Conservation (phyloP, 1,140 invertebrate species). For the Elysia chlorotica region DNA sequence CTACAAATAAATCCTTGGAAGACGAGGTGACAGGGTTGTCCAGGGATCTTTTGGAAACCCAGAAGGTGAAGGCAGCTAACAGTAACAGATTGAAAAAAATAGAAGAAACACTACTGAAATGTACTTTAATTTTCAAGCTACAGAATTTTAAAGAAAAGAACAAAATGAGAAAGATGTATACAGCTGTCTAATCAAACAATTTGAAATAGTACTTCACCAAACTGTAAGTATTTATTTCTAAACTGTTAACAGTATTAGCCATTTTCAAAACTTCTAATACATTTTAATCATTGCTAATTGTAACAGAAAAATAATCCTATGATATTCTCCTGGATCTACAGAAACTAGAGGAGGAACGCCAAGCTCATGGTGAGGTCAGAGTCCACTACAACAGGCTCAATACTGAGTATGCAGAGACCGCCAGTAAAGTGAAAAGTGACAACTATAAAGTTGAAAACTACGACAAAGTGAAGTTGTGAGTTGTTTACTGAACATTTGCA, state of each 20-base stretch:
- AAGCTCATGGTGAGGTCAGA: constrained; percentile 50
- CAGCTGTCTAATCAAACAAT: too few relatives aligned
- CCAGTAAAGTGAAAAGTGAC: constrained; percentile 47
- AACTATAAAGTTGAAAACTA: constrained; percentile 61
- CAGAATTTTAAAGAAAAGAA: too few relatives aligned
- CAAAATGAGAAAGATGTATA: too few relatives aligned
- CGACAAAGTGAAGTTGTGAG: constrained; percentile 57
- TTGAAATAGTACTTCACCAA: too few relatives aligned
- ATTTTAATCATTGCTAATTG: not conserved
- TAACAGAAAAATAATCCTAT: not conserved
- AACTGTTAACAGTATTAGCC: too few relatives aligned
- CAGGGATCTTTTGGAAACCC: constrained; percentile 40
- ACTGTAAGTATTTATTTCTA: too few relatives aligned
- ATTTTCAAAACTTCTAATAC: not conserved
- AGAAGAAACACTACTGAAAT: too few relatives aligned
- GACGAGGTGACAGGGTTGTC: constrained; percentile 39
- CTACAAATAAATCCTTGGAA: constrained; percentile 40
- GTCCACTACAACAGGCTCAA: constrained; percentile 53
- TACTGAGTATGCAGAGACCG: constrained; percentile 47
- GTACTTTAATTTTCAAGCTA: too few relatives aligned
- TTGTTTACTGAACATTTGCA: too few relatives aligned
- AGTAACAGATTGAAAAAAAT: too few relatives aligned
- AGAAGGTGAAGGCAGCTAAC: constrained; percentile 50
- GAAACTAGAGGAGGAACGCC: constrained; percentile 51
- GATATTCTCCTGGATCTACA: constrained; percentile 31